Evolutionary conservation across 1,140 invertebrate species (phyloP).

Genomic region (Dysdera silvatica): DNA sequence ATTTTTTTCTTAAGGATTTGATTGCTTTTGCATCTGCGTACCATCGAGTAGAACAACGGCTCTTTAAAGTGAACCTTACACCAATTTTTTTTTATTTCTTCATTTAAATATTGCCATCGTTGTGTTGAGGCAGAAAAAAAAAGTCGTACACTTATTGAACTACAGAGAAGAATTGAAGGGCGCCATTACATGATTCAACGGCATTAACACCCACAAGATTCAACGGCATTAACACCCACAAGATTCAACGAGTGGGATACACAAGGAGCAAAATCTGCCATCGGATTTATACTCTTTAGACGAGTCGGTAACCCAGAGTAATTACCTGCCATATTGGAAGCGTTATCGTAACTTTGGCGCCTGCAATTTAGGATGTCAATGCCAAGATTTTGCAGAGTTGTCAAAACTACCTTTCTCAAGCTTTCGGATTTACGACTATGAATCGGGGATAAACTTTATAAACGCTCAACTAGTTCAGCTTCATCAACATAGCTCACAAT

Average conservation of each 20-base stretch:
- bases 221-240: not conserved
- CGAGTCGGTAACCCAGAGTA: not conserved
- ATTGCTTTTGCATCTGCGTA: no score
- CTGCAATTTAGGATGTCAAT: not conserved
- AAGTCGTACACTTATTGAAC: no score
- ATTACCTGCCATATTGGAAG: not conserved
- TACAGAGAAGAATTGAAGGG: no score
- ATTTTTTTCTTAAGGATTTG: no score
- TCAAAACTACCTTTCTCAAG: not conserved
- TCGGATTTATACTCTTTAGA: not conserved
- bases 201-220: no score
- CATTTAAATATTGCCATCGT: no score
- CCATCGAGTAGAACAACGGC: no score
- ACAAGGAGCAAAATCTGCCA: not conserved
- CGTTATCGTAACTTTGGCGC: slow-evolving; percentile 5
- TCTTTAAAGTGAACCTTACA: no score
- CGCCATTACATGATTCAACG: no score
- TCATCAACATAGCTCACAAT: not conserved
- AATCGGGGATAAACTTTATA: not conserved
- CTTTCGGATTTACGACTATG: not conserved
- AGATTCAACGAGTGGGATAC: slow-evolving; percentile 1
- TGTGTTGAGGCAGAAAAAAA: no score
- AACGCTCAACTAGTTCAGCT: not conserved
- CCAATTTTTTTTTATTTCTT: no score
- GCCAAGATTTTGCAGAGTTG: not conserved